A percentile compares a stretch with the other conserved stretches of the same genome.
Conservation (phyloP, 1,140 invertebrate species). For the Drosophila ogumai region DNA sequence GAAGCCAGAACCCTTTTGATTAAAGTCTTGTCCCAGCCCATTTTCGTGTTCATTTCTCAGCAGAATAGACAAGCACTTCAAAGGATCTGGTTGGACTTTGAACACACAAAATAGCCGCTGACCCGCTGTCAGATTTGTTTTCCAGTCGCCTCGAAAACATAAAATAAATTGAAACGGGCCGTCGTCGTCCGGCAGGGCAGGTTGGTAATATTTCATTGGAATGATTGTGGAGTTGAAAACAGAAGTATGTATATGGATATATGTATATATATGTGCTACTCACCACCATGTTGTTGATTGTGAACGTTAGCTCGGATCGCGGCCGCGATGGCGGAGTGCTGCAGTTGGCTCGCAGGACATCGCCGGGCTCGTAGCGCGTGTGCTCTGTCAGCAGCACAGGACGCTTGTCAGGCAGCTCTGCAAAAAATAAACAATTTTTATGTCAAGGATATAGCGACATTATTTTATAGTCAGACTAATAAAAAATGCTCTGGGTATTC, state of each 20-base stretch:
- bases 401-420: slow-evolving; percentile 87
- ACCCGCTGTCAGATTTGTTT: slow-evolving; percentile 70
- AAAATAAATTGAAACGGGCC: slow-evolving; percentile 44
- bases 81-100: slow-evolving; percentile 51
- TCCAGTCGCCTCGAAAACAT: slow-evolving; percentile 27
- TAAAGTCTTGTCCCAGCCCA: slow-evolving; percentile 54
- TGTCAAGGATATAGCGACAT: neutral
- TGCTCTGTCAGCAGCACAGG: slow-evolving; percentile 87
- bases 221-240: slow-evolving; percentile 23
- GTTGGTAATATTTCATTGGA: slow-evolving; percentile 48
- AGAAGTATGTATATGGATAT: neutral
- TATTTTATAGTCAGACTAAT: neutral
- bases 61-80: slow-evolving; percentile 62
- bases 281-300: slow-evolving; percentile 91
- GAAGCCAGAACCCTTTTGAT: slow-evolving; percentile 44
- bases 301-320: slow-evolving; percentile 88
- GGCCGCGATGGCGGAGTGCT: slow-evolving; percentile 89
- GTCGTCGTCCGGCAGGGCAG: slow-evolving; percentile 15
- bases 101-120: slow-evolving; percentile 64
- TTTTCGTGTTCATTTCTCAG: slow-evolving; percentile 74
- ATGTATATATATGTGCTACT: slow-evolving; percentile 78
- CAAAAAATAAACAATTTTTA: slow-evolving; percentile 57
- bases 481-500: neutral
- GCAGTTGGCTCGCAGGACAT: slow-evolving; percentile 89
- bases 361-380: slow-evolving; percentile 88